A percentile compares a stretch with the other conserved stretches of the same genome.
phyloP scores from a whole-genome alignment of 2,113 vertebrate genomes.

The Apodemus speciosus region DNA sequence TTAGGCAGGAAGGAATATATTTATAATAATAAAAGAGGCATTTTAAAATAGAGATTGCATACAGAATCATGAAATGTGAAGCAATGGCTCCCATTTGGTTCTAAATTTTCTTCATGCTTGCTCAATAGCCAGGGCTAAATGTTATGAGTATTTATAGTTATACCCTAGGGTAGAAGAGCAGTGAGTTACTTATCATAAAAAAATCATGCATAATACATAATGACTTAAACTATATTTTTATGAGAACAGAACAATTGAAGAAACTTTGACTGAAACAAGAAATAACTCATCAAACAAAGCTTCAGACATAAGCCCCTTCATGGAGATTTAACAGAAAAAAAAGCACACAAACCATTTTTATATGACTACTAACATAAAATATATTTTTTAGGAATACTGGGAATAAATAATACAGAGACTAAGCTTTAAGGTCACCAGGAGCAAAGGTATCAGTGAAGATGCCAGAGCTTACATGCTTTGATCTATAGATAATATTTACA shows the following conservation, averaged over 20 bases:
- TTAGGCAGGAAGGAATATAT: slow-evolving; percentile 66
- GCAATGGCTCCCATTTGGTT: slow-evolving; percentile 72
- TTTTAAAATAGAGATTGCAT: slow-evolving; percentile 69
- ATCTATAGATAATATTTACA: not conserved
- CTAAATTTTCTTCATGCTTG: slow-evolving; percentile 72
- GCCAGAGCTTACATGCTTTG: not conserved
- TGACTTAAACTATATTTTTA: slow-evolving; percentile 70
- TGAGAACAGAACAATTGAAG: slow-evolving; percentile 71
- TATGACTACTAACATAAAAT: slow-evolving; percentile 35
- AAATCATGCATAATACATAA: slow-evolving; percentile 67
- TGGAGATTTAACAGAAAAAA: slow-evolving; percentile 56
- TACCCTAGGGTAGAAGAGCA: slow-evolving; percentile 66
- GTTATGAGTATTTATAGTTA: slow-evolving; percentile 77
- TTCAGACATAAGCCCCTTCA: not conserved
- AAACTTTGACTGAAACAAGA: slow-evolving; percentile 69
- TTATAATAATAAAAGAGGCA: slow-evolving; percentile 70
- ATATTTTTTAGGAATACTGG: slow-evolving; percentile 49
- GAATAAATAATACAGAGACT: not conserved
- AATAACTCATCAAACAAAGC: slow-evolving; percentile 53
- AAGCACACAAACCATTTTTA: not conserved
- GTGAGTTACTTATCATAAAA: slow-evolving; percentile 74
- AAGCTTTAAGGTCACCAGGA: slow-evolving; percentile 38
- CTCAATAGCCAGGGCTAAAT: slow-evolving; percentile 72
- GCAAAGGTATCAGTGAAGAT: not conserved
- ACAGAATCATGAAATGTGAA: slow-evolving; percentile 72